A percentile compares a stretch with the other conserved stretches of the same genome.
Evolutionary conservation across 2,797 vertebrate species (phyloP).

Genomic region (Cossypha heuglini): DNA sequence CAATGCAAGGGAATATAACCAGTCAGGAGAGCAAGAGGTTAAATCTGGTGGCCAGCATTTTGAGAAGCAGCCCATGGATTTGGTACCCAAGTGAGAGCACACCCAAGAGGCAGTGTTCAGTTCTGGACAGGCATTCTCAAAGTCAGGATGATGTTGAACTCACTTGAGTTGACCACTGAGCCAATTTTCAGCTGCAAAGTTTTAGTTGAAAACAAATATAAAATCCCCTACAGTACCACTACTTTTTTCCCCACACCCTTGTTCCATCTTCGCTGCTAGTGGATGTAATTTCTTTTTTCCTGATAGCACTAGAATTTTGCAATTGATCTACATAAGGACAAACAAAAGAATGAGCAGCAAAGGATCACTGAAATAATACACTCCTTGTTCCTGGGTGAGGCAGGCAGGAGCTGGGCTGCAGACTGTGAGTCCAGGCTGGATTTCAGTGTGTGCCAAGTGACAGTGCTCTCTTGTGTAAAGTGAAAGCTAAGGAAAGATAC

Average conservation of each 20-base stretch:
- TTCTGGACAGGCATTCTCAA: not conserved
- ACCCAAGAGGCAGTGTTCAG: not conserved
- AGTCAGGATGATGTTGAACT: not conserved
- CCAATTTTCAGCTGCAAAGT: not conserved
- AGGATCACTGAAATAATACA: not conserved
- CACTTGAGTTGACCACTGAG: not conserved
- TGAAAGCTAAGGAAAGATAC: not conserved
- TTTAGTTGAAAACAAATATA: not conserved
- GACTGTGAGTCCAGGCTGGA: not conserved
- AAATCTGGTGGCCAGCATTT: not conserved
- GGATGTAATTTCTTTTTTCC: not conserved
- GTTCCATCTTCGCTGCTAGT: not conserved
- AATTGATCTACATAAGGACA: not conserved
- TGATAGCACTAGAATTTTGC: not conserved
- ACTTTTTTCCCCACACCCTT: not conserved
- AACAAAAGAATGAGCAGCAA: not conserved
- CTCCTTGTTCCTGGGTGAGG: not conserved
- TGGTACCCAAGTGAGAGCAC: not conserved
- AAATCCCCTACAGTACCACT: not conserved
- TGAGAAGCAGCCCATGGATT: not conserved
- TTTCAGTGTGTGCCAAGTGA: not conserved
- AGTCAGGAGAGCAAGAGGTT: not conserved
- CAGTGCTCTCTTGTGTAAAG: not conserved
- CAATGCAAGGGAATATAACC: not conserved
- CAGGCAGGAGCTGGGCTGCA: not conserved